Conservation (phyloP, 2,797 vertebrate species). For the Intellagama lesueurii region DNA sequence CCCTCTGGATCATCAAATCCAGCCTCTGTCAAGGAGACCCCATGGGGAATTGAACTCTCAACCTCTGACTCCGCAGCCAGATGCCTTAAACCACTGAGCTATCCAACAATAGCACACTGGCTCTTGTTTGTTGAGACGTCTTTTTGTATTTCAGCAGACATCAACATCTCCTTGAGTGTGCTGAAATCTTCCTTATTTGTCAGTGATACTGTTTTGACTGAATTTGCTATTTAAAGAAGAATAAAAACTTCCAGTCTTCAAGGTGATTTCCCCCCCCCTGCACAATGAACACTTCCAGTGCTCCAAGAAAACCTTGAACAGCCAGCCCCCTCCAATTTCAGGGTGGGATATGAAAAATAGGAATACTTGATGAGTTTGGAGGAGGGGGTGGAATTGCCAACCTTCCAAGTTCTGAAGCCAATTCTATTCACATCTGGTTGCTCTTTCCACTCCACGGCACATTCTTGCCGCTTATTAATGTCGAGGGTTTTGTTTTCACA, state of each 20-base stretch:
- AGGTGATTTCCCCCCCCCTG: fast-evolving
- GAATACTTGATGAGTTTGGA: fast-evolving
- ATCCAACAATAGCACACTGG: too few relatives aligned
- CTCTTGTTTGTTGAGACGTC: too few relatives aligned
- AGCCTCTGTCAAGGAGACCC: too few relatives aligned
- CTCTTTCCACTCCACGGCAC: slow-evolving; percentile 22
- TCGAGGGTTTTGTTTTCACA: slow-evolving; percentile 27
- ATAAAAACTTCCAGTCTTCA: not conserved
- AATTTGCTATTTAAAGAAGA: not conserved
- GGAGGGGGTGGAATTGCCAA: not conserved
- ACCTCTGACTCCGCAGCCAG: too few relatives aligned
- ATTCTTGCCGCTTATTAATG: slow-evolving; percentile 37
- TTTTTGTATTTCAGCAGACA: not conserved
- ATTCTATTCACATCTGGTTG: slow-evolving; percentile 46
- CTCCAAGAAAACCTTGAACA: not conserved
- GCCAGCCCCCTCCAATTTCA: fast-evolving
- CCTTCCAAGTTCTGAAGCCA: slow-evolving; percentile 16
- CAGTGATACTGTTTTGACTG: not conserved
- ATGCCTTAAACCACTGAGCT: too few relatives aligned
- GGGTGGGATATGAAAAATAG: not conserved
- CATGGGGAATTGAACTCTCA: too few relatives aligned
- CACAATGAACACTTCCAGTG: fast-evolving
- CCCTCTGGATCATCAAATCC: too few relatives aligned
- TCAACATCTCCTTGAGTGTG: not conserved
- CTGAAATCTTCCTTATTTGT: not conserved